A percentile compares a stretch with the other conserved stretches of the same genome.
Conservation (phyloP, 1,140 invertebrate species). For the Aphis gossypii region DNA sequence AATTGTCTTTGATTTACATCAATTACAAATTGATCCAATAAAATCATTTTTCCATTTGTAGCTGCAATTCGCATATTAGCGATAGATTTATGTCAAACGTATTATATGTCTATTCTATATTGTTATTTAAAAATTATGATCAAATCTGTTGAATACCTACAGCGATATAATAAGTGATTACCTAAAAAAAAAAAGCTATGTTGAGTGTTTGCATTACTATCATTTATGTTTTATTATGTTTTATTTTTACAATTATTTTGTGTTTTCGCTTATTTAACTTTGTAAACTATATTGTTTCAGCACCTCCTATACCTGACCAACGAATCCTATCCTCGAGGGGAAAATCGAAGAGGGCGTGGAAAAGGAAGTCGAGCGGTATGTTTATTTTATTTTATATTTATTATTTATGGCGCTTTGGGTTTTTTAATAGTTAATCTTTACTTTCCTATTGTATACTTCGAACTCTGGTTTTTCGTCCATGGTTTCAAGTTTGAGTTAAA, state of each 20-base stretch:
- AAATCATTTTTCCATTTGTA: neutral
- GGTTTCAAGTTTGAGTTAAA: neutral
- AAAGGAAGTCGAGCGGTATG: conserved; percentile 62
- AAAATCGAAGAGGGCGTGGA: conserved; percentile 62
- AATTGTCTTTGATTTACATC: neutral
- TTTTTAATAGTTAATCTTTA: neutral
- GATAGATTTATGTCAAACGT: neutral
- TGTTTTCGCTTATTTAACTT: conserved; percentile 32
- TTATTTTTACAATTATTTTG: conserved; percentile 33
- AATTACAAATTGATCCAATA: neutral
- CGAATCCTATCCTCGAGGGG: conserved; percentile 61
- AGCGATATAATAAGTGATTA: neutral
- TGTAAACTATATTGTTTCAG: conserved; percentile 61
- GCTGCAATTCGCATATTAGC: neutral
- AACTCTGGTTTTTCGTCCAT: neutral
- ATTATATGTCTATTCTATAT: neutral
- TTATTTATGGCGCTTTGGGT: neutral
- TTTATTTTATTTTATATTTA: conserved; percentile 56
- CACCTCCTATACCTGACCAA: conserved; percentile 63
- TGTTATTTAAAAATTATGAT: neutral
- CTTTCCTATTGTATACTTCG: neutral
- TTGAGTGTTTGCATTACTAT: neutral
- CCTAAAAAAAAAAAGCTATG: neutral
- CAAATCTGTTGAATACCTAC: neutral
- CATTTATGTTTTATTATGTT: neutral